Conservation (phyloP, 2,888 invertebrate species). For the Didymodactylos carnosus region DNA sequence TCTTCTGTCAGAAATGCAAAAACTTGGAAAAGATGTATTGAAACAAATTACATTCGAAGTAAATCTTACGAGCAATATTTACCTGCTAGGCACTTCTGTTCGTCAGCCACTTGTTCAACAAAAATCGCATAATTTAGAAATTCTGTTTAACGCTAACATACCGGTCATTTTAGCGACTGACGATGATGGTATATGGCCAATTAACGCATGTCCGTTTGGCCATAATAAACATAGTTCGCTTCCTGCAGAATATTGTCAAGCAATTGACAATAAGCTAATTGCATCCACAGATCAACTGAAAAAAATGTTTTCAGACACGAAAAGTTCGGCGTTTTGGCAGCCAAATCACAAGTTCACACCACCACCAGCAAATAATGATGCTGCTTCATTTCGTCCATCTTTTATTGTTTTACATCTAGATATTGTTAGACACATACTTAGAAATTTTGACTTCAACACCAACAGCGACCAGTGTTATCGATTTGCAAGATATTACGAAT, state of each 20-base stretch:
- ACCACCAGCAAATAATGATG: neutral
- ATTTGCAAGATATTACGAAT: too few relatives aligned
- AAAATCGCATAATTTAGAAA: neutral
- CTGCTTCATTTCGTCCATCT: neutral
- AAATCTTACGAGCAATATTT: neutral
- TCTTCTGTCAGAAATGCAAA: neutral
- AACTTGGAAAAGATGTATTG: neutral
- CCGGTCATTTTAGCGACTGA: neutral
- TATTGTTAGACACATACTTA: neutral
- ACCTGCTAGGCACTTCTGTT: neutral
- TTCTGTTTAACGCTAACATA: neutral
- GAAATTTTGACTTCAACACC: too few relatives aligned
- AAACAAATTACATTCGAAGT: neutral
- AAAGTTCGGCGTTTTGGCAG: neutral
- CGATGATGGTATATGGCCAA: neutral
- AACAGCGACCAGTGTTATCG: too few relatives aligned
- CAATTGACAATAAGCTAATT: neutral
- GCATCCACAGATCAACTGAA: neutral
- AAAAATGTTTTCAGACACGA: neutral
- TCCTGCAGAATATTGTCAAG: neutral
- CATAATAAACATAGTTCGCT: neutral
- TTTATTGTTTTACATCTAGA: neutral
- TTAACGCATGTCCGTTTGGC: neutral
- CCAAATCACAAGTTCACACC: neutral
- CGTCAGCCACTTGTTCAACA: neutral